Conservation (phyloP, 2,888 invertebrate species). For the Conomelus anceps region DNA sequence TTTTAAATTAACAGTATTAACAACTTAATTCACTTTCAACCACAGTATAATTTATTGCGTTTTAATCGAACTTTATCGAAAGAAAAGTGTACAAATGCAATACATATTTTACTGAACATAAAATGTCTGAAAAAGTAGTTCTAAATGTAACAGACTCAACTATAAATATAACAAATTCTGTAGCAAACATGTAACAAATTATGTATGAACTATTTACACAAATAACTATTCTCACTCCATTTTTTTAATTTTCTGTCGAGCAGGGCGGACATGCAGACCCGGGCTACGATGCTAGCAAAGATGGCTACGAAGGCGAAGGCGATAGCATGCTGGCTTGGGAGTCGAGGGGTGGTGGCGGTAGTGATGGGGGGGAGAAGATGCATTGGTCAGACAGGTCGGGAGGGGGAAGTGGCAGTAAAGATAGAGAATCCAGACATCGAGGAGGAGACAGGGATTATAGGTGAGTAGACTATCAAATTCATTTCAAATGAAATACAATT, state of each 20-base stretch:
- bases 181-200: not conserved
- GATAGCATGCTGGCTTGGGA: slow-evolving; percentile 26
- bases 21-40: too few relatives aligned
- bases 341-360: slow-evolving; percentile 26
- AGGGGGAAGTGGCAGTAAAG: slow-evolving; percentile 27
- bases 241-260: not conserved
- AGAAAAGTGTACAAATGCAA: too few relatives aligned
- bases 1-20: too few relatives aligned
- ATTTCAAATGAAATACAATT: too few relatives aligned
- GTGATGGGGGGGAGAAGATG: slow-evolving; percentile 27
- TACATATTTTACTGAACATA: too few relatives aligned
- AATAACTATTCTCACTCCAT: not conserved
- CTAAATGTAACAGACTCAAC: too few relatives aligned
- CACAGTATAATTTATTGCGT: too few relatives aligned
- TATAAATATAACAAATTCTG: too few relatives aligned
- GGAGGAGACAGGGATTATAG: slow-evolving; percentile 29
- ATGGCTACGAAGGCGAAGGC: slow-evolving; percentile 29
- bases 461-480: slow-evolving; percentile 13
- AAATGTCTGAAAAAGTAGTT: too few relatives aligned
- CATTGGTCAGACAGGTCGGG: slow-evolving; percentile 32
- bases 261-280: slow-evolving; percentile 6
- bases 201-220: not conserved
- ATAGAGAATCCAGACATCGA: slow-evolving; percentile 24
- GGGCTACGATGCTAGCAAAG: slow-evolving; percentile 20
- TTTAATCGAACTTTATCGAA: too few relatives aligned